These are phyloP conservation scores for Trachymyrmex septentrionalis DNA, from an alignment of 1,140 invertebrate genomes.

Conservation along the genomic window DNA sequence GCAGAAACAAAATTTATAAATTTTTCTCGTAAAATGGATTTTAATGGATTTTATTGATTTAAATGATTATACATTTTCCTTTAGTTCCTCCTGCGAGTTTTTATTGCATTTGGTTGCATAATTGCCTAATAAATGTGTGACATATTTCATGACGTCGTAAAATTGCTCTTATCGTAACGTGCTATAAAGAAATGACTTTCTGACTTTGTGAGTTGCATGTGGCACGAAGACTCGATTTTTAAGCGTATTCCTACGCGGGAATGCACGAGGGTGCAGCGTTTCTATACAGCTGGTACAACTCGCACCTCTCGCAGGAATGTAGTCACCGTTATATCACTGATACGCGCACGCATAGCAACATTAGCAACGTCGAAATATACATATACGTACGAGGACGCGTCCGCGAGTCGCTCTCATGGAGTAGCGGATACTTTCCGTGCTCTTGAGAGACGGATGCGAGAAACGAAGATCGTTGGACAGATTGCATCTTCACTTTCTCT, in stretches of 20 bases:
- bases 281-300: conserved; percentile 11
- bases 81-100: too few relatives aligned
- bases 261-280: conserved; percentile 39
- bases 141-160: background rate
- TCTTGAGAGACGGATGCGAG: conserved; percentile 50
- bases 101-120: background rate
- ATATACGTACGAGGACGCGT: background rate
- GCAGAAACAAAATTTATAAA: background rate
- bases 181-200: background rate
- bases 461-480: conserved; percentile 60
- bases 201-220: background rate
- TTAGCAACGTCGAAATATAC: conserved; percentile 50
- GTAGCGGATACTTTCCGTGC: conserved; percentile 39
- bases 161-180: background rate
- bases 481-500: conserved; percentile 72
- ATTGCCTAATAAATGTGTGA: background rate
- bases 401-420: conserved; percentile 4
- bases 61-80: background rate
- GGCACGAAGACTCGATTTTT: conserved; percentile 16
- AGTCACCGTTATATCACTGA: conserved; percentile 76
- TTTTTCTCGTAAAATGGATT: background rate
- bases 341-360: conserved; percentile 53
- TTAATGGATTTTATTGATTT: background rate
- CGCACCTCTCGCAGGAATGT: conserved; percentile 66
- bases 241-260: background rate